Base-by-base conservation (phyloP, 2,888 invertebrate species). In the Augochlorella aurata region DNA sequence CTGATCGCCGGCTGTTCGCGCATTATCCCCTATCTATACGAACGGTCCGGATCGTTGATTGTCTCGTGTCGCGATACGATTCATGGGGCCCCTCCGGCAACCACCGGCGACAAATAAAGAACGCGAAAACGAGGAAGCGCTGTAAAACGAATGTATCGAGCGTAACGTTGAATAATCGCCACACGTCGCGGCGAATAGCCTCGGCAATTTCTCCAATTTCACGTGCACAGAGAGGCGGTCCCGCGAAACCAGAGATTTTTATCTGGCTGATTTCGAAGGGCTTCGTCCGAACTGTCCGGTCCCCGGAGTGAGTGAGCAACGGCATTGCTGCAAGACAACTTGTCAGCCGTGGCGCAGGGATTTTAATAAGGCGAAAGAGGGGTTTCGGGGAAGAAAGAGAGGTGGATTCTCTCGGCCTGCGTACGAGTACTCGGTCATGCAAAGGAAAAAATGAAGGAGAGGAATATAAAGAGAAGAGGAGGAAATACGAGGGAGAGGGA, bases 301-400 rank as follows among this genome's bases (percentile, higher is more conserved):
- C 65, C 61, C n/a, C 16, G 70, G 65, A 50, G 61, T 66, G 75
- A 81, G 73, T 65, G 77, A 73, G 74, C 79, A 75, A 58, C 72
- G 77, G 76, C 86, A 81, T 82, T 67, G 68, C 70, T 66, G 70
- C 70, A 73, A 80, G 77, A 77, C 79, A 82, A 82, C 83, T 85
- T 82, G 81, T 83, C 82, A 82, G 50, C 14, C 75, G 16, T 49
- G 58, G 76, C n/a, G 69, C 63, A 77, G 73, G 67, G 76, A 78
- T 87, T 87, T 87, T 74, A 84, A 81, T 76, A 82, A 82, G 77
- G 24, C 77, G 79, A 73, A 75, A 77, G 58, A 50, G 79, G 45
- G 71, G 29, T 49, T 47, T 52, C 73, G 66, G 54, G 14, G 16
- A 24, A n/a, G 58, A 65, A 44, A 12, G 49, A 16, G 44, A 16